These are phyloP conservation scores for Heliconius himera DNA, from an alignment of 1,140 invertebrate species.

Conservation along the genomic window DNA sequence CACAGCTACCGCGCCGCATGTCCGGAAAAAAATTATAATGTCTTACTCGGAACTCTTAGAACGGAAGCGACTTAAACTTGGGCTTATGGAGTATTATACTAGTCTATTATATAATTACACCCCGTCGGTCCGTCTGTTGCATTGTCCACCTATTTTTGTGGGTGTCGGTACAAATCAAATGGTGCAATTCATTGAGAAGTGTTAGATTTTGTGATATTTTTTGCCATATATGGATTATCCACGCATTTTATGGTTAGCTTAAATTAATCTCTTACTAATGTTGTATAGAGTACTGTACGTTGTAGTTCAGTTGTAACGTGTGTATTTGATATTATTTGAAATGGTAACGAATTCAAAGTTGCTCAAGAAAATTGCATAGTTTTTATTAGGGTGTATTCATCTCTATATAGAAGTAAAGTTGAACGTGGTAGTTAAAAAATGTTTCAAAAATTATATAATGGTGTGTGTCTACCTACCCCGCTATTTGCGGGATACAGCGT, in stretches of 20 bases:
- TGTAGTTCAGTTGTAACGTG: not conserved
- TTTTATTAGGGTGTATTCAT: too few species aligned
- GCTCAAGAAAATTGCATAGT: too few species aligned
- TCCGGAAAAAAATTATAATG: conserved; percentile 3
- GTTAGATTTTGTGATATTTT: conserved; percentile 3
- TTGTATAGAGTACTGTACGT: not conserved
- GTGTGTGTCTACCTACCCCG: too few species aligned
- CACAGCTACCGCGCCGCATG: not conserved
- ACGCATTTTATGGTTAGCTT: not conserved
- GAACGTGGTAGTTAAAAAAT: too few species aligned
- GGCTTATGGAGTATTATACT: conserved; percentile 4
- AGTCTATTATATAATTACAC: conserved; percentile 19
- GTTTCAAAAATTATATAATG: too few species aligned
- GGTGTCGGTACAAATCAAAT: conserved; percentile 36
- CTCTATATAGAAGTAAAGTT: too few species aligned
- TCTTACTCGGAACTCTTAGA: conserved; percentile 27
- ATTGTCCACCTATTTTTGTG: conserved; percentile 27
- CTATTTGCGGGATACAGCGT: too few species aligned
- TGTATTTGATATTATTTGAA: not conserved
- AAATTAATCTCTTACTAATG: not conserved
- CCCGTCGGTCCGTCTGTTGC: conserved; percentile 27
- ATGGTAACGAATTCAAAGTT: not conserved
- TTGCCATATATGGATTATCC: not conserved
- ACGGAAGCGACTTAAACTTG: conserved; percentile 18
- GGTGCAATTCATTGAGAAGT: conserved; percentile 7